Percentiles rank a stretch among this genome's conserved stretches.
phyloP scores from a whole-genome alignment of 2,797 vertebrate genomes.

The Myotis vivesi region DNA sequence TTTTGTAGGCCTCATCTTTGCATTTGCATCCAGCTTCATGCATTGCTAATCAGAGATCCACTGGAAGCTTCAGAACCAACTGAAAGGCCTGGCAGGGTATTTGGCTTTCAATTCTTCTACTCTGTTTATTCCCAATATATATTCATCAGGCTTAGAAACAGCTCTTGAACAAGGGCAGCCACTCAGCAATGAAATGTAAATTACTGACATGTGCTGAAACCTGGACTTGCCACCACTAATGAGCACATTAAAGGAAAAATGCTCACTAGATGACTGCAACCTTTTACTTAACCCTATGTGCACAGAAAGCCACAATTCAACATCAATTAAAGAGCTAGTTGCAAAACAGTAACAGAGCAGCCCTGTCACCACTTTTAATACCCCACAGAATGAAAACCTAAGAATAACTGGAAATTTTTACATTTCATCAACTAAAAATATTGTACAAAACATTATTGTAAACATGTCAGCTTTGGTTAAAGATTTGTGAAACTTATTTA shows the following conservation, averaged over 20 bases:
- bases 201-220: slow-evolving; percentile 86
- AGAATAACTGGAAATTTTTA: slow-evolving; percentile 2
- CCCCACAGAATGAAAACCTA: slow-evolving; percentile 53
- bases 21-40: slow-evolving; percentile 85
- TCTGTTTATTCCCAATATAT: slow-evolving; percentile 89
- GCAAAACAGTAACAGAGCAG: slow-evolving; percentile 59
- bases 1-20: slow-evolving; percentile 85
- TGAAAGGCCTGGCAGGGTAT: slow-evolving; percentile 89
- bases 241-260: slow-evolving; percentile 84
- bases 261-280: slow-evolving; percentile 81
- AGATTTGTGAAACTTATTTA: slow-evolving; percentile 21
- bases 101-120: slow-evolving; percentile 89
- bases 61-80: slow-evolving; percentile 88
- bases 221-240: slow-evolving; percentile 84
- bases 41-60: slow-evolving; percentile 90
- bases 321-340: slow-evolving; percentile 73
- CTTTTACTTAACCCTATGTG: slow-evolving; percentile 84
- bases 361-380: slow-evolving; percentile 24
- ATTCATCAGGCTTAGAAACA: slow-evolving; percentile 86
- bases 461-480: slow-evolving; percentile 25
- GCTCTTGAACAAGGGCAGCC: slow-evolving; percentile 83
- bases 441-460: not conserved
- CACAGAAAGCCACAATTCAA: slow-evolving; percentile 76
- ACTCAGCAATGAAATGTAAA: slow-evolving; percentile 87
- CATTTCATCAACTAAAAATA: slow-evolving; percentile 23